Base-by-base conservation (phyloP, 92 coral and sea anemone genomes). In the Phymanthus crucifer region DNA sequence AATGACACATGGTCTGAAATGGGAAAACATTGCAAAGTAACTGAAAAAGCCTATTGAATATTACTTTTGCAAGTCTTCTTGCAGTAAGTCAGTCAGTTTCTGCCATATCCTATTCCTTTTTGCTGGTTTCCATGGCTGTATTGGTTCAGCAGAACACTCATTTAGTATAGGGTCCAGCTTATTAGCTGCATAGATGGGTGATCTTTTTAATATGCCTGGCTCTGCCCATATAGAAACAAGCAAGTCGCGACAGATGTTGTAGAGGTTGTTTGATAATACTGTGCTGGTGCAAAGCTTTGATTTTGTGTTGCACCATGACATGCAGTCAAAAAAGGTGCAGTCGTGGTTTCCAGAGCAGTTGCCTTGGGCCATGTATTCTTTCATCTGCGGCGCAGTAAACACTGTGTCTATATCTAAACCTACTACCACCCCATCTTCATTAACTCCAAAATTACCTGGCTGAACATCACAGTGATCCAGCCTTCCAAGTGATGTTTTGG, bases 401-500 rank as follows among this genome's bases (percentile, higher is more conserved):
- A 93, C 87, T 32, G 91, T 83, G 70, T 96, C 99, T 0, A 96
- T 72, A 78, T 96, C 99, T 13, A 91, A 72, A 26, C 91, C 89
- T 19, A 93, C 86, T 24, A 96, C 89, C 69, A 68, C 61, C 65
- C 83, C 84, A 50, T 85, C 84, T 64, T 76, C 74, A 40, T 83
- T 78, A 45, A 96, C 33, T 12, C 99, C 99, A 83, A 96, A 91
- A 87, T 96, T 96, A 12, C 88, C 87, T 5, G 99, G 91, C 76
- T 96, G 99, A 23, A 96, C 80, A 56, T 96, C 99, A 61, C 99
- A 96, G 79, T 90, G 99, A 32, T 89, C 76, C 43, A 94, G 87
- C 17, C 73, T 75, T 11, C 96, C 99, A 76, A 93, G 54, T n/a
- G 35, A 31, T n/a, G 94, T 79, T 5, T 81, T 79, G 12, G 83